phyloP scores from a whole-genome alignment of 1,140 invertebrate species.

The Drosophila cardini region DNA sequence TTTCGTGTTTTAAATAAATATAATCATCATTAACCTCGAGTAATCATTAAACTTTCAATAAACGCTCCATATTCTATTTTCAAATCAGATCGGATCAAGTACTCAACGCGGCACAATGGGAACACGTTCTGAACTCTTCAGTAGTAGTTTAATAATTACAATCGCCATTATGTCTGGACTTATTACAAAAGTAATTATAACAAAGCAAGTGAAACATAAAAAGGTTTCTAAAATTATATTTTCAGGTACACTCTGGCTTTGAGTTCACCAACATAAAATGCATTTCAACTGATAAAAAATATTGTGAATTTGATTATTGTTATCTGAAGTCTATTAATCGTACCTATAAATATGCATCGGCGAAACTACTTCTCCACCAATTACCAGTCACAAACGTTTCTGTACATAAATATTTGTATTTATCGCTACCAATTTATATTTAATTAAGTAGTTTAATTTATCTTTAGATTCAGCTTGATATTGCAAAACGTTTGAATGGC shows the following conservation, averaged over 20 bases:
- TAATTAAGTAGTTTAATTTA: too few relatives aligned
- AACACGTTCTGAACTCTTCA: too few relatives aligned
- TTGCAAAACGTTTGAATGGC: slow-evolving; percentile 14
- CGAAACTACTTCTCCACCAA: neutral
- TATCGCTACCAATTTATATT: neutral
- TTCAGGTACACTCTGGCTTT: neutral
- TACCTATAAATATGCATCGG: slow-evolving; percentile 32
- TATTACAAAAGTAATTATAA: neutral
- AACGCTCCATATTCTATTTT: too few relatives aligned
- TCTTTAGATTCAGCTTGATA: neutral
- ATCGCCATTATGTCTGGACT: neutral
- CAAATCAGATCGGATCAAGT: too few relatives aligned
- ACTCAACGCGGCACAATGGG: too few relatives aligned
- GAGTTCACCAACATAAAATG: slow-evolving; percentile 19
- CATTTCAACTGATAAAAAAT: neutral
- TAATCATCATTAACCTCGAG: too few relatives aligned
- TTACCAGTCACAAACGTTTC: neutral
- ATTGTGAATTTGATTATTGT: slow-evolving; percentile 21
- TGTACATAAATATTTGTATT: neutral
- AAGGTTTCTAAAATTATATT: too few relatives aligned
- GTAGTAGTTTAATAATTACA: too few relatives aligned
- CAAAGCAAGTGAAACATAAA: neutral
- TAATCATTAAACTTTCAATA: too few relatives aligned
- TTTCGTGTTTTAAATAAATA: too few relatives aligned
- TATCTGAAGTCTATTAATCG: slow-evolving; percentile 35